Evolutionary conservation across 2,113 vertebrate species (phyloP).

Genomic region (Lepus americanus): DNA sequence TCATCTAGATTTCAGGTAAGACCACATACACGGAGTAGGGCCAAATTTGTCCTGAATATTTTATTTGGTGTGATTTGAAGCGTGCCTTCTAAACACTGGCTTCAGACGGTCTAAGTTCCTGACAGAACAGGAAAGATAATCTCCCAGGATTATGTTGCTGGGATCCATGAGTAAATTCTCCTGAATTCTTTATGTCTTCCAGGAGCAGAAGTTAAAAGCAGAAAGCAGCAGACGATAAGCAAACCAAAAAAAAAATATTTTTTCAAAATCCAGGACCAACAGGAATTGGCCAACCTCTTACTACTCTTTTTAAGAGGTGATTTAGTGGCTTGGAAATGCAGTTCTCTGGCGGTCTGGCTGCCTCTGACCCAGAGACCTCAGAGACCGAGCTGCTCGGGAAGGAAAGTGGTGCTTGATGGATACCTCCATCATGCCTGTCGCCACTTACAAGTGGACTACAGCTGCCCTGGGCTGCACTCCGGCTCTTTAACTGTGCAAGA

Average conservation of each 20-base stretch:
- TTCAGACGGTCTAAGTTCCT: neutral
- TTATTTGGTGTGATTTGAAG: neutral
- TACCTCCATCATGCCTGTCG: fast-evolving
- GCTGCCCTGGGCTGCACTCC: neutral
- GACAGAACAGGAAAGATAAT: neutral
- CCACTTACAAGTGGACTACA: neutral
- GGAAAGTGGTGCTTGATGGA: fast-evolving
- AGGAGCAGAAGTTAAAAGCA: neutral
- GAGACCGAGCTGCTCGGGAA: fast-evolving
- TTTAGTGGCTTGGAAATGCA: neutral
- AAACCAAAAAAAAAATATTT: neutral
- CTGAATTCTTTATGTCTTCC: fast-evolving
- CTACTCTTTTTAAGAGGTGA: neutral
- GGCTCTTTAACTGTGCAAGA: neutral
- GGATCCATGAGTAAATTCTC: neutral
- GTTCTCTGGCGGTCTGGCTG: neutral
- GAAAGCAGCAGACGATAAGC: neutral
- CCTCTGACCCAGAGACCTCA: fast-evolving
- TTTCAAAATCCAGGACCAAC: neutral
- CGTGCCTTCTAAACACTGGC: neutral
- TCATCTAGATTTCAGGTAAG: neutral
- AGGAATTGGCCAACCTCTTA: neutral
- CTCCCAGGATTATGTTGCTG: neutral
- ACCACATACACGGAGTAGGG: neutral
- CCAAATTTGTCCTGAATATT: neutral